Evolutionary conservation across 2,113 vertebrate species (phyloP).

Genomic region (Vulpes vulpes): DNA sequence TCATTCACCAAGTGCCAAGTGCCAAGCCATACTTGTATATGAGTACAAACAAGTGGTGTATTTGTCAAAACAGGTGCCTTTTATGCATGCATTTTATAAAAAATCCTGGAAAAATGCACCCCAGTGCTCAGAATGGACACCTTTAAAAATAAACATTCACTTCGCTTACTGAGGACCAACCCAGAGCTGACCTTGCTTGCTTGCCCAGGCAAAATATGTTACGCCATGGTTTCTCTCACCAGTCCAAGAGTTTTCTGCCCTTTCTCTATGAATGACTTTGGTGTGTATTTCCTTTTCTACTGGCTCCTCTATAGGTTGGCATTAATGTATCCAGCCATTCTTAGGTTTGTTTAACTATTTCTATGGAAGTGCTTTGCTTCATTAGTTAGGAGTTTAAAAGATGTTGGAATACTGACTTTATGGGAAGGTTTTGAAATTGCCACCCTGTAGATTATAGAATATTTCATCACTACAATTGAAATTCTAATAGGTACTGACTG

Average conservation of each 20-base stretch:
- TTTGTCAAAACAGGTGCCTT: constrained; percentile 12
- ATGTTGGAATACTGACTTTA: background rate
- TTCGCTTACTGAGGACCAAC: background rate
- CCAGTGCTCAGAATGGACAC: background rate
- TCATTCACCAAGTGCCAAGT: background rate
- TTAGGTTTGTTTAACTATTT: constrained; percentile 10
- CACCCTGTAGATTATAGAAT: background rate
- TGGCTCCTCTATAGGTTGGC: background rate
- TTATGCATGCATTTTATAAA: constrained; percentile 9
- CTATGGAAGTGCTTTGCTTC: constrained; percentile 42
- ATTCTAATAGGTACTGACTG: background rate
- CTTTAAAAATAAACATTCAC: background rate
- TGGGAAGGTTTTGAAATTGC: background rate
- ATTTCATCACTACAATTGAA: constrained; percentile 30
- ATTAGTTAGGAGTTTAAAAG: constrained; percentile 22
- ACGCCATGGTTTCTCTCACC: background rate
- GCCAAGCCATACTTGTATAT: background rate
- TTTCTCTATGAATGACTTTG: background rate
- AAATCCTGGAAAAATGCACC: background rate
- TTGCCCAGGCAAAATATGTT: background rate
- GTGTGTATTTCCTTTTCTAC: background rate
- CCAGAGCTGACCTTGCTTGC: background rate
- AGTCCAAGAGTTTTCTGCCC: background rate
- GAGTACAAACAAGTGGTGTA: background rate
- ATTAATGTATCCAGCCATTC: background rate